phyloP scores from a whole-genome alignment of 2,888 invertebrate species.

The Dryocosmus kuriphilus region DNA sequence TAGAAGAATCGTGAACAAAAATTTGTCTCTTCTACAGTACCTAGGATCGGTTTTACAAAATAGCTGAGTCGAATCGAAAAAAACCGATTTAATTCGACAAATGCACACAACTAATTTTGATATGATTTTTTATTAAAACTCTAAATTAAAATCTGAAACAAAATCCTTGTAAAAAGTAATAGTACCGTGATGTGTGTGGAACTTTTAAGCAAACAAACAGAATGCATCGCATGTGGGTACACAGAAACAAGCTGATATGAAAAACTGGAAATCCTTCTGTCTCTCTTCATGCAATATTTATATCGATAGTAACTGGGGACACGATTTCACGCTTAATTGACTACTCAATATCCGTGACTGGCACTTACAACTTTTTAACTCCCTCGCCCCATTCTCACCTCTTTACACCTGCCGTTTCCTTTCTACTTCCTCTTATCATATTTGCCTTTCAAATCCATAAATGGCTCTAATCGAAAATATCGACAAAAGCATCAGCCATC shows the following conservation, averaged over 20 bases:
- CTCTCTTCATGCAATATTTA: constrained; percentile 51
- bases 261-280: constrained; percentile 39
- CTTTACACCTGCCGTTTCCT: constrained; percentile 47
- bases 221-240: not conserved
- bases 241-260: constrained; percentile 10
- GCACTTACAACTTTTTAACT: constrained; percentile 42
- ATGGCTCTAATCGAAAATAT: constrained; percentile 11
- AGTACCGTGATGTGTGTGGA: not conserved
- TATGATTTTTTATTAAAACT: no score
- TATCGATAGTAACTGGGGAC: constrained; percentile 38
- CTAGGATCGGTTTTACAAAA: no score
- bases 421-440: constrained; percentile 38
- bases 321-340: constrained; percentile 51
- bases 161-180: not conserved
- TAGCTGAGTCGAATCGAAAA: no score
- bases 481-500: not conserved
- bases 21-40: no score
- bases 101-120: no score
- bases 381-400: constrained; percentile 26
- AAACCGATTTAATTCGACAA: not conserved
- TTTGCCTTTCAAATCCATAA: constrained; percentile 54
- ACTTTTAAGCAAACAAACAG: not conserved
- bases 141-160: not conserved
- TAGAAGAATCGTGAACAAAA: no score
- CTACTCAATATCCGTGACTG: constrained; percentile 49